Evolutionary conservation across 1,140 invertebrate genomes (phyloP), one percentile per base, ranked within the genome.

Genomic region (Nebria ingens): DNA sequence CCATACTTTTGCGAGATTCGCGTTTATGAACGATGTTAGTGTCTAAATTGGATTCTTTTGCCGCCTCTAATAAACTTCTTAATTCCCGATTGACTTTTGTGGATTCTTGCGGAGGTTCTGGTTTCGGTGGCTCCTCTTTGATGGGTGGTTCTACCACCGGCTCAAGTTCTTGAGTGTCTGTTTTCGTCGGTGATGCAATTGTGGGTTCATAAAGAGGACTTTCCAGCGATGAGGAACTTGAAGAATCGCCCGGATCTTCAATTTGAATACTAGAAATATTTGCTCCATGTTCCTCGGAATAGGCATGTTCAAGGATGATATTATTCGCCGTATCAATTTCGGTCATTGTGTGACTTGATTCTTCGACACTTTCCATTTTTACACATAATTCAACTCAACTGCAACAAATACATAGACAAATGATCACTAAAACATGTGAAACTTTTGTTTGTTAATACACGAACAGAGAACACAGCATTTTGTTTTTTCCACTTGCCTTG

Each of bases 11-110:
- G 6, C 40, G 6, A 19, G 53, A 59, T 57, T 68, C 67, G 19
- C 68, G 52, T 58, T 67, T 68, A 19, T 66, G 61, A 12, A 59
- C 57, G 51, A 70, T 58, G 51, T 68, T 68, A 2, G 64, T 67
- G 19, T 70, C 63, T 42, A 68, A 54, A 51, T 67, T 68, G 12
- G 67, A 67, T 60, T 68, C 66, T 61, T 68, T 70, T 19, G 65
- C 64, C 15, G 67, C 53, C 42, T 62, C 65, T 50, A 70, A 52
- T 42, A 68, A 52, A 17, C 52, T 59, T 59, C 68, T 68, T 11
- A 70, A 55, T 58, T 68, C 67, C 51, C 65, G 49, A n/a, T n/a
- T n/a, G 51, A 25, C 57, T 42, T 45, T 55, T 12, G 45, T 17
- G 21, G 40, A 42, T n/a, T 54, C 34, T 21, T 9, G 13, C 22